These are phyloP conservation scores for Alectoris magna DNA, from an alignment of 2,797 vertebrate genomes.

Conservation along the genomic window DNA sequence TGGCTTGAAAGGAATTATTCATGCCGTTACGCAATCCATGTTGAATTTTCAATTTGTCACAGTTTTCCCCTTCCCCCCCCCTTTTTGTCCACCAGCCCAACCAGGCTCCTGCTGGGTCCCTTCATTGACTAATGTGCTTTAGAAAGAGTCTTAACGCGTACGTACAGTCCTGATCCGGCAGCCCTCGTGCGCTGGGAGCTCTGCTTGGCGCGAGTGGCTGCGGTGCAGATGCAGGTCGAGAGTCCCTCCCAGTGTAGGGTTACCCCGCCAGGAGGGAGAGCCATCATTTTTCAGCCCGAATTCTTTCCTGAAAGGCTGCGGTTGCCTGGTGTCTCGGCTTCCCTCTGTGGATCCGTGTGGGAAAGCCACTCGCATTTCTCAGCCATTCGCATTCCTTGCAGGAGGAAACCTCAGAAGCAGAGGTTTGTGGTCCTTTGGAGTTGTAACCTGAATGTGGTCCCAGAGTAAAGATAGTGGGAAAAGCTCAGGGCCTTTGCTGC, in stretches of 20 bases:
- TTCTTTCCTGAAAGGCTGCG: constrained; percentile 43
- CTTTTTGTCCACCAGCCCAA: constrained; percentile 40
- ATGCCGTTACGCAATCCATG: constrained; percentile 34
- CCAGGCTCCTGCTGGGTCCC: constrained; percentile 34
- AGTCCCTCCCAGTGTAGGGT: constrained; percentile 22
- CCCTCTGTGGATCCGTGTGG: background rate
- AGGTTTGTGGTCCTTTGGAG: background rate
- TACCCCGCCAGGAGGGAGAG: background rate
- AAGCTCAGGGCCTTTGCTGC: background rate
- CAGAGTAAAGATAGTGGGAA: background rate
- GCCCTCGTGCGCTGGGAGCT: background rate
- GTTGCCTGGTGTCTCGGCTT: constrained; percentile 56
- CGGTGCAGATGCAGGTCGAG: background rate
- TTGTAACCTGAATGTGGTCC: background rate
- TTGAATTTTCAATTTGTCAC: constrained; percentile 73
- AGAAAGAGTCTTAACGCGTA: background rate
- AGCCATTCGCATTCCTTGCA: constrained; percentile 32
- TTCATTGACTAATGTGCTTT: constrained; percentile 27
- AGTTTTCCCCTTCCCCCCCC: constrained; percentile 13
- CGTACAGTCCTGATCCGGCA: background rate
- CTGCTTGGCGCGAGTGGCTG: background rate
- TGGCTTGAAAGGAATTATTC: constrained; percentile 62
- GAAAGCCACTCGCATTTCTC: constrained; percentile 7
- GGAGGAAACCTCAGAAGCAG: constrained; percentile 16
- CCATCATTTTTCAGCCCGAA: constrained; percentile 50